Evolutionary conservation across 2,888 invertebrate species (phyloP), one percentile per base, ranked within the genome.

Genomic region (Harpalus rufipes): DNA sequence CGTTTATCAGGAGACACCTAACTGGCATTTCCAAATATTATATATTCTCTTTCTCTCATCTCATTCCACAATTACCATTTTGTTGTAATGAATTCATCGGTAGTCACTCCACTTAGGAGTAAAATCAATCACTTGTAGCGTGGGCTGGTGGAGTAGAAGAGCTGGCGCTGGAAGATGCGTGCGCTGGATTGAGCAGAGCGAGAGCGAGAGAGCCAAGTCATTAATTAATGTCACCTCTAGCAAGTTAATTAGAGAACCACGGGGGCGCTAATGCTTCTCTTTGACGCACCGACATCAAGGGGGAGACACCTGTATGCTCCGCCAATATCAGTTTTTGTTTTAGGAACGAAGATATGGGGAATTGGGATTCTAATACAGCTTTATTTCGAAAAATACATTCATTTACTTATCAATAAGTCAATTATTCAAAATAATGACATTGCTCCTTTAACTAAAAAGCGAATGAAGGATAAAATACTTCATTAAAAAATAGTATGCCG

Each of bases 151-250:
- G 56, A 6, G 76, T 51, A 7, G 72, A 12, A 25, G 58, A 32
- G 78, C 56, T 56, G 78, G 21, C 14, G 76, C 51, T 16, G 74
- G n/a, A 51, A 41, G 18, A 32, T 81, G 65, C 63, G 65, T 65
- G 81, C 81, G 83, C 61, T 76, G 58, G 72, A 72, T 74, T 74
- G 72, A 32, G 5, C 32, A 5, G 32, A 32, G 32, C 32, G 32
- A 32, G 32, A 32, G 32, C 32, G 32, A 32, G 32, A 32, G 59
- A 82, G 63, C 44, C 41, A 7, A 78, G 65, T 86, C 86, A 86
- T 86, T 86, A 86, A 86, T 86, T 86, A 86, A 86, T 86, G 86
- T 86, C 86, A 86, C 86, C 86, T 86, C 86, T 86, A 85, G 86
- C 85, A 85, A 86, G 86, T 86, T 86, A 86, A 86, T 86, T 86